Conservation (phyloP, 1,140 invertebrate genomes). For the Drosophila malerkotliana region DNA sequence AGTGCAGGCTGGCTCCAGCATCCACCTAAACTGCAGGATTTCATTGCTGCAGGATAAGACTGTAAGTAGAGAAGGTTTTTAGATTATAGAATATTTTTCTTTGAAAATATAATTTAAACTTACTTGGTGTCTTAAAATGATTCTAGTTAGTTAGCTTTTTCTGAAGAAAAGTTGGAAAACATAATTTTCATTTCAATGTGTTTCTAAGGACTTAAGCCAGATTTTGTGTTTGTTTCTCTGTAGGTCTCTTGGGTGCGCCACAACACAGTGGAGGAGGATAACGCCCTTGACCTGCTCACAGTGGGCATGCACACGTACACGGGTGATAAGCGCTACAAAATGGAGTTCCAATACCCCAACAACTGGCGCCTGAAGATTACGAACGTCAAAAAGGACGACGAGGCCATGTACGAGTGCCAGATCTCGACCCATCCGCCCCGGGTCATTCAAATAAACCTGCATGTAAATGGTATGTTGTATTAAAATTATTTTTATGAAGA, state of each 20-base stretch:
- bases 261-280: constrained; percentile 86
- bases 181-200: neutral
- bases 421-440: constrained; percentile 91
- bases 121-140: too few relatives aligned
- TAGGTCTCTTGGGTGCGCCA: constrained; percentile 90
- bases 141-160: too few relatives aligned
- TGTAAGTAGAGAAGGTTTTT: constrained; percentile 85
- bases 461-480: constrained; percentile 87
- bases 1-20: constrained; percentile 91
- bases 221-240: neutral
- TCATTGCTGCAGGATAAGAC: constrained; percentile 93
- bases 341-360: constrained; percentile 90
- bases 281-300: constrained; percentile 87
- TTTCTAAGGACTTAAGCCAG: neutral
- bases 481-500: neutral
- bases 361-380: constrained; percentile 90
- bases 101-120: too few relatives aligned
- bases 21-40: constrained; percentile 92
- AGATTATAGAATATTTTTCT: neutral
- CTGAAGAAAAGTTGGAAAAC: too few relatives aligned
- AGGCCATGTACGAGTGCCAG: constrained; percentile 91
- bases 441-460: constrained; percentile 89
- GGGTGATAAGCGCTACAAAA: constrained; percentile 89
- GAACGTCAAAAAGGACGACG: constrained; percentile 88
- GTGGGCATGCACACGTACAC: constrained; percentile 89